A percentile compares a stretch with the other conserved stretches of the same genome.
These are phyloP conservation scores for Maniola hyperantus DNA, from an alignment of 2,888 invertebrate species.

Conservation along the genomic window DNA sequence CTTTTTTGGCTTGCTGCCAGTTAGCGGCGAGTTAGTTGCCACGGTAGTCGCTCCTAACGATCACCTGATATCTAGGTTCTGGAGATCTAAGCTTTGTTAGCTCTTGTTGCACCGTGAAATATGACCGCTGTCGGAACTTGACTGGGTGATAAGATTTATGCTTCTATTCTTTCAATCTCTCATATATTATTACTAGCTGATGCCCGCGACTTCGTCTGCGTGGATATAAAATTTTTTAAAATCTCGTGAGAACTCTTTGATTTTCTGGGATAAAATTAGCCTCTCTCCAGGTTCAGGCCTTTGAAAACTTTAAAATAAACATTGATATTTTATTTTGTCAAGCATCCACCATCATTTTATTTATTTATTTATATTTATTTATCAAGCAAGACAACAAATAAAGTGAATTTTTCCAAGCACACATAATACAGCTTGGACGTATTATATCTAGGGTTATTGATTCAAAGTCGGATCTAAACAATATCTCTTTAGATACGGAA, in stretches of 20 bases:
- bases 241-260: too few relatives aligned
- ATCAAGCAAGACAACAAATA: too few relatives aligned
- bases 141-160: slow-evolving; percentile 13
- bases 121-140: slow-evolving; percentile 31
- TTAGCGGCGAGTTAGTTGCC: slow-evolving; percentile 40
- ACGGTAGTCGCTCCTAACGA: slow-evolving; percentile 44
- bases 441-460: too few relatives aligned
- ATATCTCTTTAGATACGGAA: slow-evolving; percentile 13
- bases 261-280: too few relatives aligned
- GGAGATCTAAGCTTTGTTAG: slow-evolving; percentile 37
- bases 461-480: slow-evolving; percentile 11
- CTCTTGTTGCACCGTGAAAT: slow-evolving; percentile 36
- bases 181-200: not conserved
- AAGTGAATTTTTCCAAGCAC: too few relatives aligned
- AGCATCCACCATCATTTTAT: too few relatives aligned
- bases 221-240: not conserved
- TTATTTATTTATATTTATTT: too few relatives aligned
- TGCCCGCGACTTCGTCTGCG: not conserved
- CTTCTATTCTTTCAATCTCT: not conserved
- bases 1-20: slow-evolving; percentile 44
- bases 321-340: not conserved
- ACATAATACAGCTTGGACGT: too few relatives aligned
- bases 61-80: slow-evolving; percentile 38
- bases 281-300: too few relatives aligned
- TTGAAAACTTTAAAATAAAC: too few relatives aligned